Conservation (phyloP, 1,140 invertebrate species). For the Druon quercuslanigerum region DNA sequence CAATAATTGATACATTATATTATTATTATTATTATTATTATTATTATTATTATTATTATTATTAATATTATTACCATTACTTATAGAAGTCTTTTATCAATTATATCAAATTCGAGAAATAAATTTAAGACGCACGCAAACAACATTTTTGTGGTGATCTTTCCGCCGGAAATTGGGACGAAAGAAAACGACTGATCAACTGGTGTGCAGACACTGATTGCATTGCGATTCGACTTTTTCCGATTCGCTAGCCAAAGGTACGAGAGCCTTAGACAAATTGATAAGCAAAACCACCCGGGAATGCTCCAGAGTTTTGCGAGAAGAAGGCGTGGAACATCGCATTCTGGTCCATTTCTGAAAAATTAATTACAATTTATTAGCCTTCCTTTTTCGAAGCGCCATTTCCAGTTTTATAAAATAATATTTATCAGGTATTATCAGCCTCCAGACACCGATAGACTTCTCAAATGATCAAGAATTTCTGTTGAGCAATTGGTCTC, state of each 20-base stretch:
- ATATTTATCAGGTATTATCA: too few species aligned
- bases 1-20: conserved; percentile 1
- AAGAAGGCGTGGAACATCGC: conserved; percentile 89
- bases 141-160: not conserved
- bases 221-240: not conserved
- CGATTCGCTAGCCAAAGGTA: not conserved
- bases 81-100: conserved; percentile 27
- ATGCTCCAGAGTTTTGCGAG: conserved; percentile 33
- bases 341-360: conserved; percentile 85
- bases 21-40: conserved; percentile 12
- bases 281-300: conserved; percentile 29
- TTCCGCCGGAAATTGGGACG: not conserved
- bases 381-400: too few species aligned
- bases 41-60: not conserved
- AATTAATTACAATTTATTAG: conserved; percentile 37
- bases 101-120: conserved; percentile 17
- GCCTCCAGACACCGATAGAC: too few species aligned
- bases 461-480: too few species aligned
- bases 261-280: conserved; percentile 3
- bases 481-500: too few species aligned
- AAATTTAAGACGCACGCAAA: conserved; percentile 2
- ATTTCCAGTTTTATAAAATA: too few species aligned
- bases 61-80: not conserved
- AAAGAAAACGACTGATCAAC: not conserved
- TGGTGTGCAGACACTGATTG: not conserved